Base-by-base conservation (phyloP, 2,888 invertebrate species). In the Yponomeuta malinellus region DNA sequence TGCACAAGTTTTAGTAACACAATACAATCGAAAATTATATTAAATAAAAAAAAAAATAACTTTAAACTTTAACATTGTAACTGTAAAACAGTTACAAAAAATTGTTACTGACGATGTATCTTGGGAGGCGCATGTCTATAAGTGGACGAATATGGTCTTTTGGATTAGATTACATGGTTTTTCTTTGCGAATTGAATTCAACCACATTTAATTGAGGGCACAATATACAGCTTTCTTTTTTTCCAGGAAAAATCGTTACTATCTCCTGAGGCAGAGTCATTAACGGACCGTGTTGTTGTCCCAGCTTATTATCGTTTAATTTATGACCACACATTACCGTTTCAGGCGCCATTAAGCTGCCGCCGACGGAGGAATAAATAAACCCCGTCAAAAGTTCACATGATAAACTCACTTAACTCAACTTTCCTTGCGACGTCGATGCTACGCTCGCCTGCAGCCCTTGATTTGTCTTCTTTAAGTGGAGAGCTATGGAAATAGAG, bases 241-340 rank as follows among this genome's bases (percentile, higher is more conserved):
- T 64, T 29, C 5, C 9, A 59, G 52, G 31, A 69, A 69, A 69
- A 59, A 69, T 59, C 63, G 31, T 48, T 48, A 23, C 63, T 70
- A 70, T 72, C 72, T 71, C 68, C 70, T 72, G 72, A 72, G 48
- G 72, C 74, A 72, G 73, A 79, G 80, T 83, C 84, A 82, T 85
- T 84, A 84, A 86, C 84, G 81, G 82, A 72, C 84, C 79, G 78
- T 83, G 88, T 83, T 87, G 88, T 88, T 89, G 90, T 90, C 90
- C 86, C 83, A 88, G 90, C 89, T 90, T 91, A 90, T 92, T 90
- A 92, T 88, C 89, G 88, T 83, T 84, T 88, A 89, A 91, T 91
- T 91, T 90, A 92, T 89, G 84, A 81, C 86, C 87, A 88, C 86
- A 90, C 87, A 90, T 90, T 90, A 89, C 86, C 89, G 88, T 85